Base-by-base conservation (phyloP, 2,888 invertebrate genomes). In the Caenorhabditis becei region DNA sequence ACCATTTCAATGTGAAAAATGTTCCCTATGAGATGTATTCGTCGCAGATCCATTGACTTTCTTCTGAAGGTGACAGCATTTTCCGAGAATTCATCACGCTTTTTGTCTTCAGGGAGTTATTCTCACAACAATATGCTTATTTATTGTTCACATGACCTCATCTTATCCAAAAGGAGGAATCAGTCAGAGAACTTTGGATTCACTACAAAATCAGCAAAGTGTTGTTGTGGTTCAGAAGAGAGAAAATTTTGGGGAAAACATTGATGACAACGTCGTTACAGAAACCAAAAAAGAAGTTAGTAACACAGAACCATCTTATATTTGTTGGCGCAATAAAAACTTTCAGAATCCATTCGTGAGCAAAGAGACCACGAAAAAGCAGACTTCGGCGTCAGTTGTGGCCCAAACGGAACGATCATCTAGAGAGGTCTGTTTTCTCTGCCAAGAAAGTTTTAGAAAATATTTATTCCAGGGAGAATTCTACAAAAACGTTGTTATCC, bases 401-500 rank as follows among this genome's bases (percentile, higher is more conserved):
- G 23, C 24, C 1, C 32, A 44, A 47, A 28, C 59, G 35, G 59
- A 66, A 16, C 58, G 66, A 28, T 18, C 63, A 10, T 75, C 75
- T 1, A 66, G 75, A 75, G 75, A 75, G 10, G 75, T 75, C 1
- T 32, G 61, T 61, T 14, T 44, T 65, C 10, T 53, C n/a, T 24
- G 16, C 3, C 20, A 18, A 49, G 3, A 53, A 41, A 11, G 41
- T 41, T n/a, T n/a, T n/a, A n/a, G n/a, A n/a, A n/a, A n/a, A n/a
- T n/a, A n/a, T n/a, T n/a, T n/a, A n/a, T 41, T 72, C 35, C 59
- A 86, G 86, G 69, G 47, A 10, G 70, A 81, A 56, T 87, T 87
- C 77, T 87, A 87, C 56, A 77, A 82, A 49, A 87, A 88, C 81
- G 93, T 94, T 74, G 92, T 95, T 23, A 94, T 96, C 0, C 96